Evolutionary conservation across 2,113 vertebrate species (phyloP).

Genomic region (Acrocephalus arundinaceus): DNA sequence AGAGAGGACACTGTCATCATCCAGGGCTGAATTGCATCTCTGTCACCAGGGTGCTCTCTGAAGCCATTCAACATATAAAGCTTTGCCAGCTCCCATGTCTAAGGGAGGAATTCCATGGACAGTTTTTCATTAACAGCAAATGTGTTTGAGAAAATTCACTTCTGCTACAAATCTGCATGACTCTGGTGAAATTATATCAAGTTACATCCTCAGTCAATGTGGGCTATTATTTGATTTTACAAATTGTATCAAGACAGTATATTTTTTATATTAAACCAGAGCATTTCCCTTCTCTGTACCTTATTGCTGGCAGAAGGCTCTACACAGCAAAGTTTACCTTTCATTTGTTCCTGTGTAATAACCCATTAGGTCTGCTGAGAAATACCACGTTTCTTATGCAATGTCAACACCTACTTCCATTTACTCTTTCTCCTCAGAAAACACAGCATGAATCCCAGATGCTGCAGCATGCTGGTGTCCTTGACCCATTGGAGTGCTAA

Average conservation of each 20-base stretch:
- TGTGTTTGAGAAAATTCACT: background rate
- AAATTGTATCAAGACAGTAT: constrained; percentile 1
- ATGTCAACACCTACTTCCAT: constrained; percentile 59
- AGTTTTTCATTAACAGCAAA: background rate
- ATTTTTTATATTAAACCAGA: background rate
- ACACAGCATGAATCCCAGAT: constrained; percentile 55
- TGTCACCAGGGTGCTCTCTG: background rate
- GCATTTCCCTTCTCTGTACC: background rate
- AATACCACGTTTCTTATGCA: constrained; percentile 39
- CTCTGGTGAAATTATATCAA: background rate
- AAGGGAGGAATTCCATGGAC: background rate
- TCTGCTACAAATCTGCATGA: background rate
- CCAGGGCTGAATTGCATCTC: background rate
- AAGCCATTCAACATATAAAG: rapidly evolving
- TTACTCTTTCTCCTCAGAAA: constrained; percentile 45
- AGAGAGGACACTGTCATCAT: background rate
- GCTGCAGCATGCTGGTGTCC: constrained; percentile 25
- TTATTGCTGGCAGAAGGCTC: background rate
- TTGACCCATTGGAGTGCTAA: constrained; percentile 32
- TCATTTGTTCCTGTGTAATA: constrained; percentile 63
- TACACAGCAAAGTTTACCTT: constrained; percentile 42
- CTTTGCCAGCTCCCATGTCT: background rate
- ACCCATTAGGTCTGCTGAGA: constrained; percentile 41
- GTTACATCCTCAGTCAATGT: background rate
- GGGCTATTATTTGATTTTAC: constrained; percentile 15